Evolutionary conservation across 2,888 invertebrate genomes (phyloP).

Genomic region (Antheraea yamamai): DNA sequence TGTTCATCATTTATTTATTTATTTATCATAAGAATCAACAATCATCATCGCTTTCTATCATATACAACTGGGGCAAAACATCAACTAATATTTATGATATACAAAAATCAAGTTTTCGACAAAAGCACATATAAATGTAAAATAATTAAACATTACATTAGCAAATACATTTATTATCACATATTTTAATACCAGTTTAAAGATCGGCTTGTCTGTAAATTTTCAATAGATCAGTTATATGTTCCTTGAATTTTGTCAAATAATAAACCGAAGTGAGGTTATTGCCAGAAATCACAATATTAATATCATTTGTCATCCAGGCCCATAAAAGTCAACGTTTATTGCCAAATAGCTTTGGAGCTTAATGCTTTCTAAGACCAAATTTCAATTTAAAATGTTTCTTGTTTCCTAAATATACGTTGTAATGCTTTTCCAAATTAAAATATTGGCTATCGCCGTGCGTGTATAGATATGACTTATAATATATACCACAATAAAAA

Average conservation of each 20-base stretch:
- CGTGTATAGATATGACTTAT: too few relatives aligned
- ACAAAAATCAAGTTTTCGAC: not conserved
- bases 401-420: not conserved
- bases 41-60: too few relatives aligned
- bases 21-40: too few relatives aligned
- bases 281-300: not conserved
- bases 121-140: not conserved
- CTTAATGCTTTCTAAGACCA: not conserved
- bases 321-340: not conserved
- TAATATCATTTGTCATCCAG: not conserved
- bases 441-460: not conserved
- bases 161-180: not conserved
- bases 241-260: not conserved
- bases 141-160: not conserved
- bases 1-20: too few relatives aligned
- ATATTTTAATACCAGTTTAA: not conserved
- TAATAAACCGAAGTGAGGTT: not conserved
- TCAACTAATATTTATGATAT: too few relatives aligned
- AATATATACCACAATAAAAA: too few relatives aligned
- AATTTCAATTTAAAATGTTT: conserved; percentile 2
- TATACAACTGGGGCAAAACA: too few relatives aligned
- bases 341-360: conserved; percentile 4
- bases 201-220: not conserved
- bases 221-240: not conserved
- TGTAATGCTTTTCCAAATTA: not conserved